Evolutionary conservation across 2,888 invertebrate genomes (phyloP).

Genomic region (Patella ulyssiponensis): DNA sequence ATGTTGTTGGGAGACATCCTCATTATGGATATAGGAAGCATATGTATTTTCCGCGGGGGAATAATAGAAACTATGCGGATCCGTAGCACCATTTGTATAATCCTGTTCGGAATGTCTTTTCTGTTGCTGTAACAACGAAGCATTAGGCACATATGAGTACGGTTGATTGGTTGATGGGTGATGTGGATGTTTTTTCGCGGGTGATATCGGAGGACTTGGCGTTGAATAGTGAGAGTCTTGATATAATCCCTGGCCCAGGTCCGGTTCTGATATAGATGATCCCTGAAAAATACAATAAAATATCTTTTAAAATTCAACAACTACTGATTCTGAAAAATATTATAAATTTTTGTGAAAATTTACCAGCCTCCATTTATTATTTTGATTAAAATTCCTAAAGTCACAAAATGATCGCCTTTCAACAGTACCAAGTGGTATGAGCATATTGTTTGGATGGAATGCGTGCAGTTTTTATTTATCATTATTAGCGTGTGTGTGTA

Average conservation of each 20-base stretch:
- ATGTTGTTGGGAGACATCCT: neutral
- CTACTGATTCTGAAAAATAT: no score
- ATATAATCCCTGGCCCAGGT: neutral
- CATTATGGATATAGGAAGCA: no score
- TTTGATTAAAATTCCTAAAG: no score
- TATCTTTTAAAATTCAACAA: no score
- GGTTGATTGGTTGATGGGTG: neutral
- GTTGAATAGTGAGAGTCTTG: neutral
- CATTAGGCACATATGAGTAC: conserved; percentile 1
- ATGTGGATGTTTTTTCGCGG: neutral
- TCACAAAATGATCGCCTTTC: no score
- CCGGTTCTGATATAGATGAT: neutral
- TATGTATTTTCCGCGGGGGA: neutral
- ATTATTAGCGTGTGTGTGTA: no score
- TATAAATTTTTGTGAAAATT: no score
- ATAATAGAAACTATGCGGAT: neutral
- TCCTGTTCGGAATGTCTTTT: neutral
- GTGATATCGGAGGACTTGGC: neutral
- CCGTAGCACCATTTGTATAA: neutral
- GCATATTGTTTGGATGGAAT: no score
- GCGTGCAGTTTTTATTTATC: no score
- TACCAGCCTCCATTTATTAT: no score
- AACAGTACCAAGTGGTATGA: no score
- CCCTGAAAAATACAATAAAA: neutral
- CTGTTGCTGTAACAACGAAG: neutral